Evolutionary conservation across 1,140 invertebrate species (phyloP).

Genomic region (Drosophila fuyamai): DNA sequence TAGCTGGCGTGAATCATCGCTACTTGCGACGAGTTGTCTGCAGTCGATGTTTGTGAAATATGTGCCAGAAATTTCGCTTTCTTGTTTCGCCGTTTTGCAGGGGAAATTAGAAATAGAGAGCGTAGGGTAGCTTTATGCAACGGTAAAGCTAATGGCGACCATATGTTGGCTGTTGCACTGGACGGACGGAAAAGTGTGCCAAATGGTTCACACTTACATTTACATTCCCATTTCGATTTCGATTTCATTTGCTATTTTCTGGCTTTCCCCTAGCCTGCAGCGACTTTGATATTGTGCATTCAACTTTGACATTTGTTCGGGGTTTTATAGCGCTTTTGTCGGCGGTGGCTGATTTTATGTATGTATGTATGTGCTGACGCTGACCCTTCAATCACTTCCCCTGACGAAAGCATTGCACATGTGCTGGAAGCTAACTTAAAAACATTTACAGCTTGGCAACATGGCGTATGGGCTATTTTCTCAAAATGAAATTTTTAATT

Average conservation of each 20-base stretch:
- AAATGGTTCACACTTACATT: slow-evolving; percentile 32
- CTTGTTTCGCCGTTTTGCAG: slow-evolving; percentile 58
- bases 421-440: slow-evolving; percentile 1
- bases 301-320: slow-evolving; percentile 75
- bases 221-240: slow-evolving; percentile 48
- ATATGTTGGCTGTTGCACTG: slow-evolving; percentile 38
- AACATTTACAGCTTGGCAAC: background rate
- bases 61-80: slow-evolving; percentile 83
- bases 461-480: slow-evolving; percentile 8
- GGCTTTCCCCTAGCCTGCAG: slow-evolving; percentile 1
- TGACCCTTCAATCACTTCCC: slow-evolving; percentile 16
- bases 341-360: background rate
- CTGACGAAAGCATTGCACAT: background rate
- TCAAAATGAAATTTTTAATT: background rate
- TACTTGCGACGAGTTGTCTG: slow-evolving; percentile 68
- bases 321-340: background rate
- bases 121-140: slow-evolving; percentile 62
- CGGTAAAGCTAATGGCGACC: slow-evolving; percentile 25
- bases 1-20: slow-evolving; percentile 61
- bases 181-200: slow-evolving; percentile 34
- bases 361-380: slow-evolving; percentile 2
- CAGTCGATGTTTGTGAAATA: slow-evolving; percentile 61
- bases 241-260: slow-evolving; percentile 56
- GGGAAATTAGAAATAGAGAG: slow-evolving; percentile 10
- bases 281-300: slow-evolving; percentile 42